Percentiles rank a stretch among this genome's conserved stretches.
These are phyloP conservation scores for Botrylloides violaceus DNA, from an alignment of 23 tunicate genomes.

Conservation along the genomic window DNA sequence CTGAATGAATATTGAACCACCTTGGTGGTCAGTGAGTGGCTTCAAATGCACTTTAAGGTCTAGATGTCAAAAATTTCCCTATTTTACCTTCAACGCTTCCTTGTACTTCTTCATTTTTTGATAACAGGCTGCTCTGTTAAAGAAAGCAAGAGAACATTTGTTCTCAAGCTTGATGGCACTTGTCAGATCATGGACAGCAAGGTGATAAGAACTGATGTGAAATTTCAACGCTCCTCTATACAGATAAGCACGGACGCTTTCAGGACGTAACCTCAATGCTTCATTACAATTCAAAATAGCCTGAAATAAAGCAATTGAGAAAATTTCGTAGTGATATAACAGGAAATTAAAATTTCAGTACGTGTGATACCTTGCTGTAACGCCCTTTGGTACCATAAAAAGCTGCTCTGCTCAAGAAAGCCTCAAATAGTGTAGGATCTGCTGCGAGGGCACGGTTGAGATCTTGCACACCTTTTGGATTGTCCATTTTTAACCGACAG, in stretches of 20 bases:
- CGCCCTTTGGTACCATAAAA: conserved; percentile 70
- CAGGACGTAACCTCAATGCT: conserved; percentile 68
- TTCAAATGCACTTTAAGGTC: too few relatives aligned
- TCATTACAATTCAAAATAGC: conserved; percentile 93
- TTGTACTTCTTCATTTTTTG: conserved; percentile 43
- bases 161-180: conserved; percentile 64
- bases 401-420: conserved; percentile 81
- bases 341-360: too few relatives aligned
- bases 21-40: too few relatives aligned
- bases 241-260: conserved; percentile 60
- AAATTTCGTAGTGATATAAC: too few relatives aligned
- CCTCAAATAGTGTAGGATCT: conserved; percentile 60
- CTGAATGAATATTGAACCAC: too few relatives aligned
- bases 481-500: conserved; percentile 69
- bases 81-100: conserved; percentile 56
- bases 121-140: conserved; percentile 71
- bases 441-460: conserved; percentile 67
- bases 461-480: conserved; percentile 65
- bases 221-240: conserved; percentile 72
- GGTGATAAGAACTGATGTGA: conserved; percentile 52
- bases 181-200: conserved; percentile 65
- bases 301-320: conserved; percentile 30
- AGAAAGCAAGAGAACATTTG: conserved; percentile 61
- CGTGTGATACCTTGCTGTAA: conserved; percentile 58
- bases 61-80: neutral